Percentiles rank a stretch among this genome's conserved stretches.
phyloP scores from a whole-genome alignment of 2,797 vertebrate species.

The Jordanella pulchra region DNA sequence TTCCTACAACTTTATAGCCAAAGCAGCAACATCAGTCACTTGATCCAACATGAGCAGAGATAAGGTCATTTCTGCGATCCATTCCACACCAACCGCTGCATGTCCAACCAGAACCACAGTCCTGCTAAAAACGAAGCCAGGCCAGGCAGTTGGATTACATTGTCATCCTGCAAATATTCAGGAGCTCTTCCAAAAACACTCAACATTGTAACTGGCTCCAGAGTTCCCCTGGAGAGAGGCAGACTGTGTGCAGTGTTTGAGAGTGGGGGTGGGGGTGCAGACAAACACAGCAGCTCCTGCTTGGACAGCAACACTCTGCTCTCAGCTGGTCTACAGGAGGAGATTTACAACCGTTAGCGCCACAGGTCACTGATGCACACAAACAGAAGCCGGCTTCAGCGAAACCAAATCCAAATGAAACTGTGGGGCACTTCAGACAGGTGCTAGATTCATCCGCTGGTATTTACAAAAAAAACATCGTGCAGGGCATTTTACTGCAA shows the following conservation, averaged over 20 bases:
- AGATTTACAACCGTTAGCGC: conserved; percentile 57
- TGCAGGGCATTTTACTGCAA: background rate
- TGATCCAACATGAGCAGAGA: background rate
- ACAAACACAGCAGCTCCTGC: conserved; percentile 64
- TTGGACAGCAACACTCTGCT: conserved; percentile 58
- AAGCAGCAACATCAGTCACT: background rate
- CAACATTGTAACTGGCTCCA: conserved; percentile 76
- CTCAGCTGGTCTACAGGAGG: conserved; percentile 44
- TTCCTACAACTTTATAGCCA: background rate
- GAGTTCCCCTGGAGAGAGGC: conserved; percentile 71
- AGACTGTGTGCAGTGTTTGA: conserved; percentile 32
- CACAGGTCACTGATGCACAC: conserved; percentile 44
- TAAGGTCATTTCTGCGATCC: conserved; percentile 13
- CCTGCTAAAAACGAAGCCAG: conserved; percentile 57
- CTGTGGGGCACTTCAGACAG: conserved; percentile 8
- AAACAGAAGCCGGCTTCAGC: conserved; percentile 41
- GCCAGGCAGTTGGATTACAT: conserved; percentile 72
- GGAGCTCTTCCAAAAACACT: conserved; percentile 78
- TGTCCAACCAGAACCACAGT: conserved; percentile 52
- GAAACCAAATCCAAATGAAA: conserved; percentile 36
- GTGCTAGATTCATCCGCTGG: conserved; percentile 5
- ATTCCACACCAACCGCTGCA: conserved; percentile 24
- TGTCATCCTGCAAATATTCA: conserved; percentile 81
- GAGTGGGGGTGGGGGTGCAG: conserved; percentile 18
- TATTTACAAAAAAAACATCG: conserved; percentile 11